Evolutionary conservation across 2,113 vertebrate species (phyloP).

Genomic region (Muntiacus muntjak): DNA sequence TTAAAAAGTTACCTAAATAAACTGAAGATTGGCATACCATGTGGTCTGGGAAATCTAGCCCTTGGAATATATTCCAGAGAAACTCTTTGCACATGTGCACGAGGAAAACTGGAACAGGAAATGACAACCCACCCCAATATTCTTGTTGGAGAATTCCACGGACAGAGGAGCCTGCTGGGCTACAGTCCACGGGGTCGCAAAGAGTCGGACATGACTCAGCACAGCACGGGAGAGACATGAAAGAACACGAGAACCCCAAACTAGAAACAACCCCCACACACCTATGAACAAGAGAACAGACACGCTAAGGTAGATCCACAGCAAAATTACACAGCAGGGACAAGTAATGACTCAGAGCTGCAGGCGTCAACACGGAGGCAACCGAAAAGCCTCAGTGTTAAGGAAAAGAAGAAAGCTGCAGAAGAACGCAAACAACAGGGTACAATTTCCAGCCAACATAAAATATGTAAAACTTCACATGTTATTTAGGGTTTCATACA

Average conservation of each 20-base stretch:
- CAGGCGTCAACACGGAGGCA: background rate
- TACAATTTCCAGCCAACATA: background rate
- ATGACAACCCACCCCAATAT: background rate
- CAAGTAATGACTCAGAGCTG: background rate
- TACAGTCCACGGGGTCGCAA: background rate
- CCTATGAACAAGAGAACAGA: background rate
- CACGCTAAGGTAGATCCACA: fast-evolving
- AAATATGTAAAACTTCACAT: background rate
- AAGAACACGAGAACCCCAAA: background rate
- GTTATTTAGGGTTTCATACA: background rate
- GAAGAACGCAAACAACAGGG: background rate
- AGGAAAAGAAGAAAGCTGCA: background rate
- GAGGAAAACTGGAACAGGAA: background rate
- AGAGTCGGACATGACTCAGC: background rate
- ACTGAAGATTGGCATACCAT: background rate
- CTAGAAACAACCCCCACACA: background rate
- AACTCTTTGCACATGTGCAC: background rate
- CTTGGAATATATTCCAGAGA: background rate
- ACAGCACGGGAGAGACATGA: background rate
- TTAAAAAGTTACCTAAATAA: background rate
- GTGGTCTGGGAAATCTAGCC: background rate
- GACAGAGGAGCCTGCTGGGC: background rate
- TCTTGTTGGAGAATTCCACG: background rate
- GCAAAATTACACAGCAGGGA: background rate
- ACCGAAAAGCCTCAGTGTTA: background rate